A percentile compares a stretch with the other conserved stretches of the same genome.
Conservation (phyloP, 1,140 invertebrate genomes). For the Sinonovacula constricta region DNA sequence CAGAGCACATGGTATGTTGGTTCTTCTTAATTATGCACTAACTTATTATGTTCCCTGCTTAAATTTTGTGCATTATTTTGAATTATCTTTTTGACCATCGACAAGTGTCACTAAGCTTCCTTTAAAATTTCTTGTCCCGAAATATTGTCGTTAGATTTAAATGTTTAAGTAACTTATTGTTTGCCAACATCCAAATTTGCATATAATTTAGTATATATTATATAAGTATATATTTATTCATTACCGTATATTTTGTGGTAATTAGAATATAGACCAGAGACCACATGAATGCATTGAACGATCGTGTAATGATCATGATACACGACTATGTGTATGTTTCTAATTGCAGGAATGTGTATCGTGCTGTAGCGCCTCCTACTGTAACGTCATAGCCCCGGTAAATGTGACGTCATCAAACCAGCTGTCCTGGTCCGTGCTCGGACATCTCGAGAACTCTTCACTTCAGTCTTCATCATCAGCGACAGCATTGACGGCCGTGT, state of each 20-base stretch:
- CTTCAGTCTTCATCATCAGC: neutral
- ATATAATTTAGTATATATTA: neutral
- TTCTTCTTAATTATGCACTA: too few species aligned
- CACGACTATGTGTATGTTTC: neutral
- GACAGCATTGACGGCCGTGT: neutral
- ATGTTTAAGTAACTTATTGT: neutral
- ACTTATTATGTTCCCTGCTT: too few species aligned
- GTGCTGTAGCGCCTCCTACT: slow-evolving; percentile 59
- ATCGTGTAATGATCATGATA: neutral
- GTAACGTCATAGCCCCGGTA: slow-evolving; percentile 58
- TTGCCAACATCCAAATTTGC: neutral
- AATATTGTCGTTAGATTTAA: neutral
- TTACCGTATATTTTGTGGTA: neutral
- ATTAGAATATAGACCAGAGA: neutral
- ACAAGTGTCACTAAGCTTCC: neutral
- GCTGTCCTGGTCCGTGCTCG: slow-evolving; percentile 43
- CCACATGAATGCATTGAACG: neutral
- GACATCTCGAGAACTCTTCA: too few species aligned
- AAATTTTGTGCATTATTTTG: too few species aligned
- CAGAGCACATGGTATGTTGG: slow-evolving; percentile 36
- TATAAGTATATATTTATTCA: neutral
- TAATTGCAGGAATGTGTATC: slow-evolving; percentile 59
- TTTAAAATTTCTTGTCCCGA: neutral
- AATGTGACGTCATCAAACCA: slow-evolving; percentile 47
- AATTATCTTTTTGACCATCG: too few species aligned